Base-by-base conservation (phyloP, 2,113 vertebrate species). In the Diphyllodes magnificus region DNA sequence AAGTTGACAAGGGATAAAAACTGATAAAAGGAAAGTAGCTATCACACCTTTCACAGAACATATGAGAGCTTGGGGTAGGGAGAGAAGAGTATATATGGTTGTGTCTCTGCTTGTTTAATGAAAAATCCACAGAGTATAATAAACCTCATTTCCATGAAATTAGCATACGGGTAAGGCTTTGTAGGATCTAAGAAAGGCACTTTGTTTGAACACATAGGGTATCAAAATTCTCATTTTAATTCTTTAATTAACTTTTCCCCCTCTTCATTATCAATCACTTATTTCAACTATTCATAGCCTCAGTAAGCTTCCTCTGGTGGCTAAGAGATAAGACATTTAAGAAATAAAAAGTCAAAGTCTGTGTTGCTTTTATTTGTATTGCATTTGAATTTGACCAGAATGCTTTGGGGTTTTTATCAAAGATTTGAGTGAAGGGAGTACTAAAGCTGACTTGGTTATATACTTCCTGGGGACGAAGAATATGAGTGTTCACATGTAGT, bases 161-260 rank as follows among this genome's bases (percentile, higher is more conserved):
- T 96, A 96, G 82, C 94, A 95, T 97, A 88, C 0, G 90, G 54
- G 75, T 88, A 93, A 93, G 59, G 87, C 87, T 96, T 96, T 95
- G 90, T 90, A 86, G 15, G 39, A 92, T 97, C 94, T 96, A 81
- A 97, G 93, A 92, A 94, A 97, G 85, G 30, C 85, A 94, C 71
- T 94, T 94, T 96, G 93, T 97, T 96, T 96, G 95, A 97, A 97
- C 93, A 86, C 66, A 91, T 86, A 75, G 71, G 76, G 71, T 96
- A 97, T 96, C 94, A 90, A 94, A 96, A 96, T 82, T 86, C 87
- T 96, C 68, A 96, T 96, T 96, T 97, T 87, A 96, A 96, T 96
- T 96, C 90, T 96, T 96, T 96, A 96, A 96, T 97, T 97, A 96
- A 96, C 94, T 97, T 97, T 90, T 80, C 79, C 65, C 72, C 40